Percentiles rank a stretch among this genome's conserved stretches.
These are phyloP conservation scores for Eonycteris spelaea DNA, from an alignment of 2,113 vertebrate species.

Conservation along the genomic window DNA sequence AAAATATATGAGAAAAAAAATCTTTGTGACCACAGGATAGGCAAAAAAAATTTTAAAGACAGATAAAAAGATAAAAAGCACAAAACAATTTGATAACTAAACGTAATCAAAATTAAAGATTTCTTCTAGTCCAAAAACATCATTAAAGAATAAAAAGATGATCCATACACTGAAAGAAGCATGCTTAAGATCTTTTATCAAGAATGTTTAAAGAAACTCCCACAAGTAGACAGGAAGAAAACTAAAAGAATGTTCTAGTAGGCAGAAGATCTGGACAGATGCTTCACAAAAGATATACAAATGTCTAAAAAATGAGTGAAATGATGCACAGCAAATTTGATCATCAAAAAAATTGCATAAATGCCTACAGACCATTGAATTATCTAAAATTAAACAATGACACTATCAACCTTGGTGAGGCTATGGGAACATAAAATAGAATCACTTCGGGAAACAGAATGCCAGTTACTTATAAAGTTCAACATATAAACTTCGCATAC, in stretches of 20 bases:
- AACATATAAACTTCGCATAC: neutral
- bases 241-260: neutral
- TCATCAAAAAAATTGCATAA: neutral
- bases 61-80: neutral
- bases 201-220: neutral
- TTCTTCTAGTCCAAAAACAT: neutral
- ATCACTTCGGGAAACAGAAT: neutral
- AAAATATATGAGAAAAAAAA: neutral
- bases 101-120: neutral
- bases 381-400: neutral
- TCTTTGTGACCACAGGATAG: neutral
- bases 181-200: neutral
- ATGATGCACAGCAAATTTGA: neutral
- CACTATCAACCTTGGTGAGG: neutral
- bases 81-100: neutral
- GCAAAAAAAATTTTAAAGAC: neutral
- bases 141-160: neutral
- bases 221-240: neutral
- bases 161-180: neutral
- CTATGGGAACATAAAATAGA: neutral
- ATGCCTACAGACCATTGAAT: neutral
- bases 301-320: neutral
- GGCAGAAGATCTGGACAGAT: neutral
- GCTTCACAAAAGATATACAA: neutral
- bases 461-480: neutral